phyloP scores from a whole-genome alignment of 2,888 invertebrate species.

The Bombylius discolor region DNA sequence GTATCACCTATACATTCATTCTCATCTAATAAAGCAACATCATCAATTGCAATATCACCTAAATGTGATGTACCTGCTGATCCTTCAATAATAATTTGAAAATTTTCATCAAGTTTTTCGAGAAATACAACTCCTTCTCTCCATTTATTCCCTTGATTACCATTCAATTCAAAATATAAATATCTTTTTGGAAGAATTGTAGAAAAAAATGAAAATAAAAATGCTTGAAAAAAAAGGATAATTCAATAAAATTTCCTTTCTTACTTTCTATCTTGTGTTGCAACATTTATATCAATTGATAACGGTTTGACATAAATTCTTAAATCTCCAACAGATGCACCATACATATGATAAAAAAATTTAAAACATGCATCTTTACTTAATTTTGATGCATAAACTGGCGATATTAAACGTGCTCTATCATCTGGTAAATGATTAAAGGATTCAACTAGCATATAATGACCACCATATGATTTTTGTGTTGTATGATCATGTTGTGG shows the following conservation, averaged over 20 bases:
- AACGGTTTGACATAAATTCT: conserved; percentile 41
- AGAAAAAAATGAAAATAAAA: conserved; percentile 4
- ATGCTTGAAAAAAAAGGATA: not conserved
- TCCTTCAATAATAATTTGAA: conserved; percentile 65
- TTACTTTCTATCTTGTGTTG: conserved; percentile 16
- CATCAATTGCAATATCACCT: conserved; percentile 72
- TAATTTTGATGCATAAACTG: conserved; percentile 43
- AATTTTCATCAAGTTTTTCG: conserved; percentile 36
- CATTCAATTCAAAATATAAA: conserved; percentile 47
- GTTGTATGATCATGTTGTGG: conserved; percentile 65
- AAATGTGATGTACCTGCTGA: conserved; percentile 51
- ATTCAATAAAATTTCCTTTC: not conserved
- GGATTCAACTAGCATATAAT: conserved; percentile 75
- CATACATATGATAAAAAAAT: conserved; percentile 72
- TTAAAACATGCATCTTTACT: conserved; percentile 43
- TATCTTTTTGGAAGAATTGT: conserved; percentile 19
- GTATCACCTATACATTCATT: conserved; percentile 17
- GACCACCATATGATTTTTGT: conserved; percentile 45
- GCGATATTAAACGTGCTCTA: conserved; percentile 59
- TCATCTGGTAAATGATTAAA: conserved; percentile 44
- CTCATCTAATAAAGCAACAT: conserved; percentile 49
- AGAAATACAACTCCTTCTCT: conserved; percentile 38
- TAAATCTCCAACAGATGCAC: conserved; percentile 44
- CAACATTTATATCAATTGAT: conserved; percentile 18
- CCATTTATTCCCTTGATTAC: conserved; percentile 62